These are phyloP conservation scores for Sinonovacula constricta DNA, from an alignment of 1,140 invertebrate genomes.

Conservation along the genomic window DNA sequence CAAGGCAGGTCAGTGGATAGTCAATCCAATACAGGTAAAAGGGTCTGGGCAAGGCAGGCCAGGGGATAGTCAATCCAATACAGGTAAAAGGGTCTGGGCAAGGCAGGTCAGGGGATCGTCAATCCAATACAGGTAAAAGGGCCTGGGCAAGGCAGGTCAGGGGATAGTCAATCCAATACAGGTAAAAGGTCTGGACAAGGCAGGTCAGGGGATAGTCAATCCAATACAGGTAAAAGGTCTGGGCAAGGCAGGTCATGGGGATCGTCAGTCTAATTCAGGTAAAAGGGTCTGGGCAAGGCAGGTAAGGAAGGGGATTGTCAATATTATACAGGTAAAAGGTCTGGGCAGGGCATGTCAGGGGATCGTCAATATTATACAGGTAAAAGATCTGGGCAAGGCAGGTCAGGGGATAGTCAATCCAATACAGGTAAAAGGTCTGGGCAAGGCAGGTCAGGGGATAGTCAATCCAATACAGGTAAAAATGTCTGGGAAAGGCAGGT, in stretches of 20 bases:
- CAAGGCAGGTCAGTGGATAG: constrained; percentile 94
- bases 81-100: constrained; percentile 95
- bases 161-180: constrained; percentile 95
- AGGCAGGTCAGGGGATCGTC: constrained; percentile 94
- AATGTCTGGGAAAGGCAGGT: no score
- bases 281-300: no score
- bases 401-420: constrained; percentile 96
- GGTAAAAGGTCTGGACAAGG: constrained; percentile 93
- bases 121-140: constrained; percentile 94
- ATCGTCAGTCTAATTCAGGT: no score
- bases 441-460: constrained; percentile 94
- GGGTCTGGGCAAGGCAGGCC: constrained; percentile 94
- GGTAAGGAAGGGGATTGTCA: no score
- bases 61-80: constrained; percentile 95
- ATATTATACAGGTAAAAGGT: no score
- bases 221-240: constrained; percentile 94
- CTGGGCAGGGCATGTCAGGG: constrained; percentile 95
- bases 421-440: constrained; percentile 94
- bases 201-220: constrained; percentile 94
- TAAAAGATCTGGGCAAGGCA: constrained; percentile 92
- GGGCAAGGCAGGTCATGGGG: no score
- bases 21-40: constrained; percentile 93
- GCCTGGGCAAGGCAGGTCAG: constrained; percentile 94
- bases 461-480: constrained; percentile 93
- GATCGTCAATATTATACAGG: constrained; percentile 93